Base-by-base conservation (phyloP, 2,797 vertebrate genomes). In the Anolis apletophallus region DNA sequence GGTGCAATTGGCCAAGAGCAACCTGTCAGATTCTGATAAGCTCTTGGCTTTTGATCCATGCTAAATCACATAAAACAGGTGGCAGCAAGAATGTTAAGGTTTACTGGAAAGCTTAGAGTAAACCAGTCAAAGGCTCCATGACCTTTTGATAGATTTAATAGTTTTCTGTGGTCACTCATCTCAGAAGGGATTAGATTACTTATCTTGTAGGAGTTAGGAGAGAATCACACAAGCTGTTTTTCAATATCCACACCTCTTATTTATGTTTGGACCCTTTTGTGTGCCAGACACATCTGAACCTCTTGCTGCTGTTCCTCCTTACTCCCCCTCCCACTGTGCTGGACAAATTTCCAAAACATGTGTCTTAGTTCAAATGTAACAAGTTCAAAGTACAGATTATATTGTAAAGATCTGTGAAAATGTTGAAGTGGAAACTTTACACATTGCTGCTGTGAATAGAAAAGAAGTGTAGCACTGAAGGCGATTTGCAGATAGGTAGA, bases 11-110 rank as follows among this genome's bases (percentile, higher is more conserved):
- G 76, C 77, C 81, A 89, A 91, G 54, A 55, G 40, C 55, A 88
- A 52, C 50, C 69, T 90, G 72, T 83, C 36, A 80, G 82, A 86
- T 88, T 69, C 55, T 86, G 90, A 88, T 92, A 76, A 83, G 74
- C 71, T 87, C 82, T 61, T 80, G 75, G 75, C 83, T 83, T 19
- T 23, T 5, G 21, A 71, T 64, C 40, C 73, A 52, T 36, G 55
- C 64, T 57, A 77, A 82, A 77, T 50, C 64, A 69, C 57, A 68
- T 50, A 57, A 72, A 85, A 69, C 46, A 76, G 54, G 52, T 68
- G 29, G 34, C 68, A 76, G 68, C 67, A 46, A n/a, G 75, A 90
- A 19, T 26, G n/a, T 50, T 80, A 67, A 85, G 29, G 1, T 50
- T 76, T 81, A 36, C 23, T 69, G 34, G 32, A 76, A 77, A 57